Evolutionary conservation across 2,113 vertebrate genomes (phyloP).

Genomic region (Colaptes auratus): DNA sequence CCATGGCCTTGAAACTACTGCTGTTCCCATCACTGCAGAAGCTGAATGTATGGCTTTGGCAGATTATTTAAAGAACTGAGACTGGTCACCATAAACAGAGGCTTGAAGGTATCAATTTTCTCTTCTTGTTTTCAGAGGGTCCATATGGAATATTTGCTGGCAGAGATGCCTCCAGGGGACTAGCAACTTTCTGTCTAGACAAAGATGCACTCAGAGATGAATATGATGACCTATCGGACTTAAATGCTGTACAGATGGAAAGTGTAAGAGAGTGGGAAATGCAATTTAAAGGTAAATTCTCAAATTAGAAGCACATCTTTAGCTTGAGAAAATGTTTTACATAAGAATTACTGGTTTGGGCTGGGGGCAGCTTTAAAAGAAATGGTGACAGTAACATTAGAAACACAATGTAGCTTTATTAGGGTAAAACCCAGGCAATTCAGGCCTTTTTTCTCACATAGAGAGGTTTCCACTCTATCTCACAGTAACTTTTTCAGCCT

Average conservation of each 20-base stretch:
- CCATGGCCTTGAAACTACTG: neutral
- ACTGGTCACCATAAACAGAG: neutral
- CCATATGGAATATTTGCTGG: conserved; percentile 98
- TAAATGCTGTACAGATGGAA: conserved; percentile 98
- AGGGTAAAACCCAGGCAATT: neutral
- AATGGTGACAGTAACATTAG: neutral
- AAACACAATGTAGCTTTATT: neutral
- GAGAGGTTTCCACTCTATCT: neutral
- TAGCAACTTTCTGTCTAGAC: conserved; percentile 98
- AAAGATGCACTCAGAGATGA: conserved; percentile 94
- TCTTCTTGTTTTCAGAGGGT: conserved; percentile 83
- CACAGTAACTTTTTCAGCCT: neutral
- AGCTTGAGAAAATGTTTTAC: conserved; percentile 6
- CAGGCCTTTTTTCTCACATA: neutral
- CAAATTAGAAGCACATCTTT: neutral
- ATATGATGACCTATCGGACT: conserved; percentile 96
- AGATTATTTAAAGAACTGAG: neutral
- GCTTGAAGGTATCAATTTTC: conserved; percentile 31
- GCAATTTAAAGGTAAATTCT: conserved; percentile 94
- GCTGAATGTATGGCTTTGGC: neutral
- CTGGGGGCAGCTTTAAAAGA: neutral
- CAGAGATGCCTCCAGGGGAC: conserved; percentile 94
- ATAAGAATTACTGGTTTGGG: neutral
- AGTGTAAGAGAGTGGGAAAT: conserved; percentile 99
- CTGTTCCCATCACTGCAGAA: neutral